These are phyloP conservation scores for Pelmatolapia mariae DNA, from an alignment of 2,113 vertebrate genomes.

Conservation along the genomic window DNA sequence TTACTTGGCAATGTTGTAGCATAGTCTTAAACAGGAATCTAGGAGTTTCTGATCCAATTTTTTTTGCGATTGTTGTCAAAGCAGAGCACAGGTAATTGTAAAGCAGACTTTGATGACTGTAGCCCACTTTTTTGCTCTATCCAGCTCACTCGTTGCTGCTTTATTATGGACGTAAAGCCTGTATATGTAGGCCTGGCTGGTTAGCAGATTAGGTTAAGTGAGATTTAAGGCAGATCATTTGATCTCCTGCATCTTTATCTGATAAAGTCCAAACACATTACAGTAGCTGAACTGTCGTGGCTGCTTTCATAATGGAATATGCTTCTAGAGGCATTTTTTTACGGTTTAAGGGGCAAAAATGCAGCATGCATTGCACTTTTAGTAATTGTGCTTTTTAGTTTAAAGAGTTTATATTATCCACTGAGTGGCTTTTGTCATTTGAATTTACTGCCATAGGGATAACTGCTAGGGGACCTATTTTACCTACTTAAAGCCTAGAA, in stretches of 20 bases:
- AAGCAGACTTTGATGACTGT: not conserved
- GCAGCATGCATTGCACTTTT: not conserved
- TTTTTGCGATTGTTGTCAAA: slow-evolving; percentile 20
- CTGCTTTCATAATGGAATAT: not conserved
- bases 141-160: not conserved
- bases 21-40: not conserved
- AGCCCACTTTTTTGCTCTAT: not conserved
- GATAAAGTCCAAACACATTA: not conserved
- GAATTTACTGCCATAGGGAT: not conserved
- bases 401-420: not conserved
- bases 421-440: not conserved
- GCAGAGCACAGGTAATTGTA: slow-evolving; percentile 25
- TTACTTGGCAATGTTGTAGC: not conserved
- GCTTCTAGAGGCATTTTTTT: not conserved
- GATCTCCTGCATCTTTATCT: not conserved
- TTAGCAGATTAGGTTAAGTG: slow-evolving; percentile 6
- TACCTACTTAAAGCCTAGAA: not conserved
- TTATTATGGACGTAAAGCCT: not conserved
- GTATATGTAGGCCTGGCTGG: not conserved
- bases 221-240: slow-evolving; percentile 40
- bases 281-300: not conserved
- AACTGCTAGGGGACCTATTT: not conserved
- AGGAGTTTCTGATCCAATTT: not conserved
- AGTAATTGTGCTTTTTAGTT: not conserved
- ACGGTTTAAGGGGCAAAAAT: not conserved